Evolutionary conservation across 2,797 vertebrate genomes (phyloP), one percentile per base, ranked within the genome.

Genomic region (Oreochromis mossambicus): DNA sequence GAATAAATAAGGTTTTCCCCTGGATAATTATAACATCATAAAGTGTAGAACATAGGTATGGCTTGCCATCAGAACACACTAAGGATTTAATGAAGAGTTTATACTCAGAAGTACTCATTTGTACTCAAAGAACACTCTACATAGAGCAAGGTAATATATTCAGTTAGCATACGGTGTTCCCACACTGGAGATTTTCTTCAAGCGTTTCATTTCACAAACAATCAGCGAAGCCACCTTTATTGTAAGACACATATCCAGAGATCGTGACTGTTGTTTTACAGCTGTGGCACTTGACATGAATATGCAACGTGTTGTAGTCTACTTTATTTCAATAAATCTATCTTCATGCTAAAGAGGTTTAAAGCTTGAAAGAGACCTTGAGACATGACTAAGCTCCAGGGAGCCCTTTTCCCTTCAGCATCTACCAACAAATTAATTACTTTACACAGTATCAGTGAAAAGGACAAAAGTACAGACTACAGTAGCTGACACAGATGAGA

Each of bases 351-450:
- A 14, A 61, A 89, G 77, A 80, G 51, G 84, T 70, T 17, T 58
- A 87, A 17, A 52, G 68, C 84, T 75, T 88, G 79, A 92, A 91
- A 92, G 86, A 91, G 88, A 92, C 88, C 78, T 88, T 86, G 84
- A 90, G 85, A 88, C 50, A 84, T 83, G 54, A 87, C 19, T 2
- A 80, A 89, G 56, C 87, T 85, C 90, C 75, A 26, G 81, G 43
- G 90, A 91, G 75, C 21, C 29, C 61, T 83, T 82, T 58, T 61
- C 82, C 87, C 78, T 82, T 68, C 83, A 88, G 88, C 83, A 86
- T 79, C 84, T 56, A 81, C 56, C 82, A 87, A 83, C 88, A 93
- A 91, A 91, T 92, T 83, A 91, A 93, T 93, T 91, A 92, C 86
- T 79, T 76, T 6, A 34, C 4, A 8, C 79, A 77, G 61, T 55